Base-by-base conservation (phyloP, 2,888 invertebrate species). In the Tolmerus cingulatus region DNA sequence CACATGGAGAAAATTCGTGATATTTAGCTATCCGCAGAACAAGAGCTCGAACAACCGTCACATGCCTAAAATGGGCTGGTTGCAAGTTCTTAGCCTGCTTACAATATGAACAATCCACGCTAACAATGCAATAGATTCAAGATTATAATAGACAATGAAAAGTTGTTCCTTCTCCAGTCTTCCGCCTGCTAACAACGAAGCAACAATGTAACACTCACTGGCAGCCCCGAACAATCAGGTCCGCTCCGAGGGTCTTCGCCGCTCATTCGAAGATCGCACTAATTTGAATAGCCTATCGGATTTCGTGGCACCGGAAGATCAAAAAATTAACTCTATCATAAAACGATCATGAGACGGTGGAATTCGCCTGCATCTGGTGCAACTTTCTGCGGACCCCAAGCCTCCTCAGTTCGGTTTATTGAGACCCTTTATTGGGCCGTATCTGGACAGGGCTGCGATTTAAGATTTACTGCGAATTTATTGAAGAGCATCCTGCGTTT, bases 61-160 rank as follows among this genome's bases (percentile, higher is more conserved):
- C 82, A 85, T 85, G 85, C 85, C 85, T 23, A 85, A 85, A 85
- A 85, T 74, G 74, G 85, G 85, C 51, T 46, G 85, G 46, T 9
- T 74, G 74, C 74, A 43, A 85, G 74, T 85, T 74, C 55, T 46
- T 85, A 46, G 85, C 43, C 66, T 85, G 74, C 74, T 85, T 46
- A 85, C 85, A 85, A 85, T 85, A 85, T 85, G 85, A 74, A 85
- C 85, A 85, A 85, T 85, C 85, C 85, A 43, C 74, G 74, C 85
- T 85, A 85, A 85, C 85, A 85, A 85, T 85, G 85, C 85, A 85
- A 85, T 85, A 85, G 85, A 85, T 85, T 85, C 85, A 74, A 85
- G 85, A 85, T 85, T 85, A 85, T 85, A 85, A 85, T 85, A 74
- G 85, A 85, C 85, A 85, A 85, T 85, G 85, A 85, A 85, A 85